Evolutionary conservation across 2,797 vertebrate species (phyloP), one percentile per base, ranked within the genome.

Genomic region (Sitta carolinensis): DNA sequence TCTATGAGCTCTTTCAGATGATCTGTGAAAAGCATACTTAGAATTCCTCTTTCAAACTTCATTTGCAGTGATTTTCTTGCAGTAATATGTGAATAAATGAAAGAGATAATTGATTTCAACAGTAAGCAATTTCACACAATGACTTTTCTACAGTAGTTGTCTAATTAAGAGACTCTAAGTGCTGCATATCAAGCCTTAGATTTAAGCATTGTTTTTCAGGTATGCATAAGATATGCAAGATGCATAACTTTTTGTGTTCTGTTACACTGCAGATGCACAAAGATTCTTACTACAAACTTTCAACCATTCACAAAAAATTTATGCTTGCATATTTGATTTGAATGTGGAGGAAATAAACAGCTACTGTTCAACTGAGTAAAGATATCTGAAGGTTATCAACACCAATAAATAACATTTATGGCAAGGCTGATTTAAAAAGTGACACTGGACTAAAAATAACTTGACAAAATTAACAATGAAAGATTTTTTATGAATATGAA

Each of bases 31-130:
- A 77, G 48, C 83, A 85, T 59, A 79, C 79, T 93, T 68, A 86
- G 94, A 94, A 96, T 95, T 95, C 54, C 55, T 59, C 43, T 95
- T 96, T 93, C 67, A 48, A 93, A 95, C 72, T 90, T 47, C 26
- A 88, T 95, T 93, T 94, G 64, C 70, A 81, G 27, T 10, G 72
- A 75, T 85, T 93, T 89, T 95, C 70, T 78, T 57, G 30, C 40
- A 88, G 84, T 42, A 89, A 89, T 27, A 88, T n/a, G 74, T 79
- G 68, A 95, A 58, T 61, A 95, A 92, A 90, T 78, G 66, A 74
- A 62, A 76, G 89, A 83, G 42, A 75, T 84, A 91, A 90, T 54
- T 82, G 48, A 70, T 91, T 89, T 83, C 47, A 95, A 64, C 85
- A 90, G 70, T 90, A 70, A 76, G 78, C 66, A 80, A 89, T 96